phyloP scores from a whole-genome alignment of 2,888 invertebrate species.

The Dromius quadrimaculatus region DNA sequence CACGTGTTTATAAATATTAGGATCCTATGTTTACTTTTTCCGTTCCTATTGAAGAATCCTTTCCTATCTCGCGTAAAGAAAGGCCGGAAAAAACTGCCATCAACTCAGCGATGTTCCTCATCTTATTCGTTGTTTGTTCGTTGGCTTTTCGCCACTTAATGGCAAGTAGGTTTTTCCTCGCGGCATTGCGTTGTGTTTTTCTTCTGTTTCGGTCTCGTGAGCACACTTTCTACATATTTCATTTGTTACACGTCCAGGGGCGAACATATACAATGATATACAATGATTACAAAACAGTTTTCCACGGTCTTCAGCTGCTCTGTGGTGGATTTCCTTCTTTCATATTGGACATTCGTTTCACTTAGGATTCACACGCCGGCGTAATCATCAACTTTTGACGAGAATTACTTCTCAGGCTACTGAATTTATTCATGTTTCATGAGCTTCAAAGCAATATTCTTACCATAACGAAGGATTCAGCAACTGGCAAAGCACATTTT shows the following conservation, averaged over 20 bases:
- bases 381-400: background rate
- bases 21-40: too few relatives aligned
- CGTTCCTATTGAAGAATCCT: too few relatives aligned
- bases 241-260: slow-evolving; percentile 44
- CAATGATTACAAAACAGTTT: slow-evolving; percentile 44
- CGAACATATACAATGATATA: slow-evolving; percentile 51
- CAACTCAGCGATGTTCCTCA: background rate
- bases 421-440: too few relatives aligned
- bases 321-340: background rate
- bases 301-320: slow-evolving; percentile 3
- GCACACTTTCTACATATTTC: slow-evolving; percentile 51
- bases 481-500: too few relatives aligned
- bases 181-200: slow-evolving; percentile 10
- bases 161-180: slow-evolving; percentile 14
- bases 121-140: background rate
- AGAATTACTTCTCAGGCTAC: too few relatives aligned
- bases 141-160: slow-evolving; percentile 32
- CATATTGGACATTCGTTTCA: background rate
- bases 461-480: too few relatives aligned
- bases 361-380: background rate
- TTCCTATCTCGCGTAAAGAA: too few relatives aligned
- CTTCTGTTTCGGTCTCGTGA: slow-evolving; percentile 40
- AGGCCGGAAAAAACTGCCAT: background rate
- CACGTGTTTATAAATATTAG: too few relatives aligned
- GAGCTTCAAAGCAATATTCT: too few relatives aligned